Conservation (phyloP, 2,113 vertebrate species). For the Phodopus roborovskii region DNA sequence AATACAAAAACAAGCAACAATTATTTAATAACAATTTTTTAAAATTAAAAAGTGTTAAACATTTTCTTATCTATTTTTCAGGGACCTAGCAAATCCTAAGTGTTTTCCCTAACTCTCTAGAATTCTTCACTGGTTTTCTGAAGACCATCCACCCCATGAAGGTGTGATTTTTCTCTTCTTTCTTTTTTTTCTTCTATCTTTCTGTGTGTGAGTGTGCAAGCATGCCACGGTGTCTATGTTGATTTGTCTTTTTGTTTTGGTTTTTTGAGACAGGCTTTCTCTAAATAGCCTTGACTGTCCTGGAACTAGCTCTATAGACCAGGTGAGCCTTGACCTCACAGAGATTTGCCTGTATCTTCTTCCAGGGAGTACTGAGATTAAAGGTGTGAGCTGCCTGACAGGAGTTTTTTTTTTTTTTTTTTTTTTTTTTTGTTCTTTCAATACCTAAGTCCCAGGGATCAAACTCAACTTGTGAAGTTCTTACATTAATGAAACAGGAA, state of each 20-base stretch:
- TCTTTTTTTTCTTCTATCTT: too few species aligned
- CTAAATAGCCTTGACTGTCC: not conserved
- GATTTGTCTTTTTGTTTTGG: not conserved
- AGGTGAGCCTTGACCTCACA: too few species aligned
- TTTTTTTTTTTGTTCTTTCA: not conserved
- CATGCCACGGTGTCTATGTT: not conserved
- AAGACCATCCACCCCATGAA: not conserved
- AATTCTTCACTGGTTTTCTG: not conserved
- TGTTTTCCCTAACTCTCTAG: not conserved
- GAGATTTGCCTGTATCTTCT: not conserved
- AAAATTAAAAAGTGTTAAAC: not conserved
- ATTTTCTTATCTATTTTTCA: not conserved
- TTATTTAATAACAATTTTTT: not conserved
- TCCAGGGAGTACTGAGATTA: not conserved
- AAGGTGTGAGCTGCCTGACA: not conserved
- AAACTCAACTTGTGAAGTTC: not conserved
- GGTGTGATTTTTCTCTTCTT: not conserved
- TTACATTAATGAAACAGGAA: not conserved
- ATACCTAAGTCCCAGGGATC: not conserved
- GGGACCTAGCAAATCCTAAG: not conserved
- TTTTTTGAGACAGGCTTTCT: not conserved
- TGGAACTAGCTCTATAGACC: not conserved
- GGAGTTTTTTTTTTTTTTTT: not conserved
- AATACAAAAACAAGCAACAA: not conserved
- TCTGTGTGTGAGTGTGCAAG: not conserved